Base-by-base conservation (phyloP, 2,888 invertebrate genomes). In the Chrysolina americana region DNA sequence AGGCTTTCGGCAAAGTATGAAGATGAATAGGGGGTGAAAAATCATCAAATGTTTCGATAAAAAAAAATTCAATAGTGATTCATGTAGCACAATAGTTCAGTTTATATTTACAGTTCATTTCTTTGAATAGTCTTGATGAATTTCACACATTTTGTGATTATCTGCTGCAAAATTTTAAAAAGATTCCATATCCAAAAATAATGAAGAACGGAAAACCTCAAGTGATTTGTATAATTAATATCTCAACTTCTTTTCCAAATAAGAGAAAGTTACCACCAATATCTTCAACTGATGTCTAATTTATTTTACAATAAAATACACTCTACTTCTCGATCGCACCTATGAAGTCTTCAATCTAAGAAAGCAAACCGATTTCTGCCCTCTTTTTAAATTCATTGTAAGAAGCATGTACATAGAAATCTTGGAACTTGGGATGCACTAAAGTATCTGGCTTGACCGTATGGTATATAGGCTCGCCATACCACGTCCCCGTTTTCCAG, bases 401-500 rank as follows among this genome's bases (percentile, higher is more conserved):
- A 65, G 89, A 87, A 11, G 90, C 81, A 86, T 96, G 95, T 0
- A 90, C 92, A 82, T 93, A 94, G 87, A 92, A 95, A 85, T 96
- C 96, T 65, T 90, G 89, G 86, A 91, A 90, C 66, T 87, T 88
- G 0, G 95, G 94, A 48, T 91, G 89, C 1, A 93, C 86, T 28
- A 93, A 90, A 1, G 90, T 89, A 80, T 94, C 93, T 68, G 91
- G 88, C 0, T 92, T 91, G 48, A 92, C 79, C 0, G 93, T 93
- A 83, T 94, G 92, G 89, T 91, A 98, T 13, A 98, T 89, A 28
- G 93, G 94, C 86, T 96, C 94, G 6, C 96, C 96, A 81, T 93
- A 96, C 88, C 92, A 95, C 1, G 95, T 98, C 64, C 98, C 98
- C 8, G 94, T 93, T 90, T 94, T 93, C 98, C 98, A 98, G 80